Evolutionary conservation across 1,140 invertebrate species (phyloP), one percentile per base, ranked within the genome.

Genomic region (Drosophila bifasciata): DNA sequence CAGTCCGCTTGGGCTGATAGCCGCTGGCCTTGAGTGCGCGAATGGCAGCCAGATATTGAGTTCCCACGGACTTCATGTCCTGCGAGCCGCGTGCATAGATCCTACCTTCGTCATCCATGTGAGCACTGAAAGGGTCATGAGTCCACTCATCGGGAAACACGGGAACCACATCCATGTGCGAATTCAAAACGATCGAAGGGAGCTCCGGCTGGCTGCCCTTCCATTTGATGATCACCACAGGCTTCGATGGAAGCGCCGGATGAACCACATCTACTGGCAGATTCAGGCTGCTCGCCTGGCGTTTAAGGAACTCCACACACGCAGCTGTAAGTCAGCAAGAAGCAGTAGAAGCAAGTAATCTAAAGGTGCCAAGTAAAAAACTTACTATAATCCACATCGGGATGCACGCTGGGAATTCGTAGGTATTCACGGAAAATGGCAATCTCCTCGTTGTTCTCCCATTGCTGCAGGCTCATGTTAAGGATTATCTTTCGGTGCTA

Each of bases 161-260:
- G 11, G 96, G 96, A 3, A 98, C 97, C 36, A 97, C 96, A 92
- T 98, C 97, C 92, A 95, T 97, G 81, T 97, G 97, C 48, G 96
- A 97, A 88, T 97, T 97, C 0, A 97, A 92, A 13, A 97, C 80
- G 46, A 97, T 92, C 1, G 95, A 92, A 16, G 94, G 93, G 44
- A 96, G 91, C 17, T 92, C 76, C 2, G 95, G 94, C 44, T 96
- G 92, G 3, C 71, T 93, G 60, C 97, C 96, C 64, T 90, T 51
- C 94, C 95, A 96, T 58, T 95, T 96, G 79, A 97, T 93, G 36
- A 97, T 90, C 32, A 96, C 93, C 36, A 96, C 93, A 8, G 96
- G 96, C 25, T 81, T 83, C 0, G 17, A 81, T 94, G 95, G 92
- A 92, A 49, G 61, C 43, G 59, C 74, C 1, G 89, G 81, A 73